Evolutionary conservation across 2,797 vertebrate species (phyloP), one percentile per base, ranked within the genome.

Genomic region (Parambassis ranga): DNA sequence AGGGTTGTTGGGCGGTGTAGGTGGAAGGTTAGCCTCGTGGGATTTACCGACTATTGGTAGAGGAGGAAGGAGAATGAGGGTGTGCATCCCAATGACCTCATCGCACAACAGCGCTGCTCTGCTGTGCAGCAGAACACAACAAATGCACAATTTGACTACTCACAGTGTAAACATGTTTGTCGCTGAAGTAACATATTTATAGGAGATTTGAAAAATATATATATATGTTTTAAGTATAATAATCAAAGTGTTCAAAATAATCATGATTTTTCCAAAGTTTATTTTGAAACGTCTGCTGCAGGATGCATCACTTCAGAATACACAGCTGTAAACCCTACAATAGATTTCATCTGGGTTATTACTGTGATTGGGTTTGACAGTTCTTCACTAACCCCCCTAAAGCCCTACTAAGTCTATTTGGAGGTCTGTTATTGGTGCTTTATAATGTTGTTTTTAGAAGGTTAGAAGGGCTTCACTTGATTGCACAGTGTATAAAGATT

Each of bases 11-110:
- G 59, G 62, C 6, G 5, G 57, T 65, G 69, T 39, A 83, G 78
- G 65, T 74, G 72, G 72, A 80, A 82, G 76, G 84, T 83, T 81
- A 81, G 55, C 62, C 69, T 68, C 20, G 31, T 69, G 19, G 83
- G 82, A 84, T 83, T 83, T 85, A 61, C 41, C 19, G 30, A 35
- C 66, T 71, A 39, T 27, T 33, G 72, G 26, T 63, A 72, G 52
- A 65, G 48, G 35, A 68, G 27, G 55, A 63, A 47, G 30, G 10
- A 35, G 75, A 74, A 69, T 11, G 4, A 58, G 41, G 52, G 42
- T 30, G 44, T 79, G 77, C 77, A 87, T 83, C 62, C 52, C 60
- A 81, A 76, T 82, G 65, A 80, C 62, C 49, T 39, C 24, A 70
- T 67, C 43, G 46, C 59, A 42, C 64, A 57, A 11, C 51, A 38